Percentiles rank a stretch among this genome's conserved stretches.
Evolutionary conservation across 2,113 vertebrate genomes (phyloP).

Genomic region (Mormyrus lacerda): DNA sequence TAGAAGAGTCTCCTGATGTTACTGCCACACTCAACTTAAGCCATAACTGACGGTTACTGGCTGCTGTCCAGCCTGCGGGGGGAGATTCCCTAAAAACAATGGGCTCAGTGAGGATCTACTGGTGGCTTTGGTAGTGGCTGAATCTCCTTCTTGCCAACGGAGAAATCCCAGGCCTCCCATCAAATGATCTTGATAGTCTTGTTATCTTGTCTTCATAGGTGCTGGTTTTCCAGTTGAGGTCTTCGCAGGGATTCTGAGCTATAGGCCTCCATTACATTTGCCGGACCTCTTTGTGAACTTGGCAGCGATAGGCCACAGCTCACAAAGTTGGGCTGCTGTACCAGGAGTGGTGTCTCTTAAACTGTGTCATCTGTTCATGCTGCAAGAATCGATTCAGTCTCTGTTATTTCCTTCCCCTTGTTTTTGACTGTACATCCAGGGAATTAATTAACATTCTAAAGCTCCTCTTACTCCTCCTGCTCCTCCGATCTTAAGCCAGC

Average conservation of each 20-base stretch:
- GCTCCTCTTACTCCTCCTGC: conserved; percentile 9
- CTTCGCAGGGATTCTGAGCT: not conserved
- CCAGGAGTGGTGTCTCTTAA: conserved; percentile 42
- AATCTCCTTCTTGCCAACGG: conserved; percentile 41
- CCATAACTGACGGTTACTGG: not conserved
- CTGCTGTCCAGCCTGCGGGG: conserved; percentile 33
- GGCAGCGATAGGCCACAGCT: conserved; percentile 46
- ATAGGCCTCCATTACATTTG: not conserved
- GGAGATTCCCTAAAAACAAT: conserved; percentile 55
- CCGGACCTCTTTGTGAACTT: not conserved
- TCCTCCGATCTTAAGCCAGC: conserved; percentile 22
- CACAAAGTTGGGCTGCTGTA: conserved; percentile 51
- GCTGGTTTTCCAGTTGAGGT: not conserved
- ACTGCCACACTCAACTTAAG: not conserved
- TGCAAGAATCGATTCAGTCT: conserved; percentile 44
- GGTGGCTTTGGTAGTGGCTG: conserved; percentile 49
- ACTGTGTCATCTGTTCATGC: conserved; percentile 51
- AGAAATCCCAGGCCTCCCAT: conserved; percentile 54
- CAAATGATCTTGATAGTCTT: conserved; percentile 35
- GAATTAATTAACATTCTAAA: conserved; percentile 49
- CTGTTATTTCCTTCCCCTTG: conserved; percentile 37
- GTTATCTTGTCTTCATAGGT: not conserved
- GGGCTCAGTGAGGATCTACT: conserved; percentile 48
- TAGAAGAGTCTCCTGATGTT: not conserved
- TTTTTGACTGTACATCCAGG: conserved; percentile 37